These are phyloP conservation scores for Diorhabda elongata DNA, from an alignment of 1,140 invertebrate genomes.

Conservation along the genomic window DNA sequence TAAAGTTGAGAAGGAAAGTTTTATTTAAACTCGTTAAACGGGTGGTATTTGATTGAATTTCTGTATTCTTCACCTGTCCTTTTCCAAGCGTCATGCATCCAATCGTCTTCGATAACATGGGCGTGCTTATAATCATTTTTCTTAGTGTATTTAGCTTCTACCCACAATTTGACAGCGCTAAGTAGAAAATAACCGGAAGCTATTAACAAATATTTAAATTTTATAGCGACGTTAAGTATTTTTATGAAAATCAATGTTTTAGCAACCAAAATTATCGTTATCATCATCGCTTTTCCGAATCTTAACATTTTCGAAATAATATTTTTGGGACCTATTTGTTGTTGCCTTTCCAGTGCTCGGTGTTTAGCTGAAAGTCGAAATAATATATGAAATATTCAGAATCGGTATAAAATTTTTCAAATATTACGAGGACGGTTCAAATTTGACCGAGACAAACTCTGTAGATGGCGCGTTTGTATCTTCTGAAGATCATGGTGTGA, in stretches of 20 bases:
- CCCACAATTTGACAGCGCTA: background rate
- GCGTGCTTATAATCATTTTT: constrained; percentile 4
- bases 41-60: background rate
- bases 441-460: too few species aligned
- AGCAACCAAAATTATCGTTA: background rate
- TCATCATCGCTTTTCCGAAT: constrained; percentile 3
- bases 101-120: background rate
- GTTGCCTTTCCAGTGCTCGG: background rate
- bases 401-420: too few species aligned
- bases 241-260: constrained; percentile 6
- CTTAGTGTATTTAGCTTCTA: background rate
- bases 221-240: background rate
- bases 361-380: background rate
- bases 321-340: background rate
- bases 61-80: background rate
- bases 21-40: background rate
- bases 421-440: too few species aligned
- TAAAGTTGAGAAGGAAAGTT: background rate
- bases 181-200: constrained; percentile 9
- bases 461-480: too few species aligned
- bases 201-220: constrained; percentile 14
- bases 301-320: constrained; percentile 10
- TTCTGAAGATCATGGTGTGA: too few species aligned
- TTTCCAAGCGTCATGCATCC: constrained; percentile 4
- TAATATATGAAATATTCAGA: too few species aligned